Percentiles rank a stretch among this genome's conserved stretches.
Evolutionary conservation across 2,888 invertebrate genomes (phyloP).

Genomic region (Ceramica pisi): DNA sequence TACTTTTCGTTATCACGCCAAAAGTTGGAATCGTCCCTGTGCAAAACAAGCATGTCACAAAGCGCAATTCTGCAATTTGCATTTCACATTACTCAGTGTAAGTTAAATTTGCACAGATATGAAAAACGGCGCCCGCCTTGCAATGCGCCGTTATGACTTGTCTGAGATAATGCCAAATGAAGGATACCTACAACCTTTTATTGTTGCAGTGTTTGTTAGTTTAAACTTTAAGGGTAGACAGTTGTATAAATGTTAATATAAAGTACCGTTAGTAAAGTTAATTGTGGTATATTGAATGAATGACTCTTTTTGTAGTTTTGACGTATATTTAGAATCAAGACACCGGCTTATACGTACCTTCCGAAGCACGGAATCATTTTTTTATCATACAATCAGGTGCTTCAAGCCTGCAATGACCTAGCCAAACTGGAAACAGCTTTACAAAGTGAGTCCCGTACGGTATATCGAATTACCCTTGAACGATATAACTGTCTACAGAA

Average conservation of each 20-base stretch:
- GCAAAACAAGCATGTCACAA: conserved; percentile 24
- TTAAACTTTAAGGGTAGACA: not conserved
- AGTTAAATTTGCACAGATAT: conserved; percentile 62
- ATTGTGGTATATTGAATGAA: not conserved
- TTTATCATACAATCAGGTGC: too few relatives aligned
- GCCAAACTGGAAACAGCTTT: too few relatives aligned
- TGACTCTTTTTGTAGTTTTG: too few relatives aligned
- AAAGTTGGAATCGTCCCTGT: not conserved
- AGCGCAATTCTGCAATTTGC: conserved; percentile 46
- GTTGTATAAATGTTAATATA: not conserved
- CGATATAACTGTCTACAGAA: too few relatives aligned
- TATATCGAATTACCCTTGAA: too few relatives aligned
- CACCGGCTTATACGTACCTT: too few relatives aligned
- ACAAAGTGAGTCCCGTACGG: too few relatives aligned
- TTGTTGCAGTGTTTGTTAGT: conserved; percentile 21
- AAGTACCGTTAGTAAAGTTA: not conserved
- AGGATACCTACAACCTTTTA: conserved; percentile 26
- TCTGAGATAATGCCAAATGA: conserved; percentile 54
- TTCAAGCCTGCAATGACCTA: too few relatives aligned
- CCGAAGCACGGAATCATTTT: too few relatives aligned
- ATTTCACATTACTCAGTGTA: conserved; percentile 50
- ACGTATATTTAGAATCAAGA: too few relatives aligned
- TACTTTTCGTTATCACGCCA: not conserved
- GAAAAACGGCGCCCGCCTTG: conserved; percentile 49
- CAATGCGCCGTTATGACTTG: conserved; percentile 45